Base-by-base conservation (phyloP, 2,113 vertebrate genomes). In the Pangasianodon gigas region DNA sequence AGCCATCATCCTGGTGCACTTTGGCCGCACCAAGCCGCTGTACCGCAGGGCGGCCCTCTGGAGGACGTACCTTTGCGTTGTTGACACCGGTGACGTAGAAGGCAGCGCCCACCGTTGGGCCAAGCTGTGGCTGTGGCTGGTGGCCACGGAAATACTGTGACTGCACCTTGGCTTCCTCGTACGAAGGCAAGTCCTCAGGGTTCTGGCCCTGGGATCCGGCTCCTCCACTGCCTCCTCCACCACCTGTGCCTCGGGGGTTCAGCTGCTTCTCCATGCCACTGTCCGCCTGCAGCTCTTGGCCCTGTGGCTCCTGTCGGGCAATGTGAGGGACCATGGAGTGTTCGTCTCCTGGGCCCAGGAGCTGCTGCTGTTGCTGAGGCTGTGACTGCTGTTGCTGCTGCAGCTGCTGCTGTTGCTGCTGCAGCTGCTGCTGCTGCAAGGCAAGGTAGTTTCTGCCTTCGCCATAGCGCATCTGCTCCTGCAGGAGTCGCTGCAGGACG, bases 161-260 rank as follows among this genome's bases (percentile, higher is more conserved):
- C 95, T 99, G 98, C 16, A 99, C 98, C 94, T 99, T 99, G 92
- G 98, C 98, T 94, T 99, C 98, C 94, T 99, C 98, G 0, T 99
- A 99, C 8, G 97, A 97, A 0, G 98, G 98, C 48, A 99, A 97
- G 91, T 99, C 98, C 93, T 99, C 98, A 0, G 96, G 96, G 94
- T 96, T 98, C 32, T 94, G 97, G 81, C 97, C 97, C 77, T 94
- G 94, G 94, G 97, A 96, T 94, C 90, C 92, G 13, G 92, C 97
- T 91, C 94, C 83, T 94, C 96, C 44, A 95, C 95, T 94, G 96
- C 97, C 92, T 95, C 97, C 95, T 94, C 91, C 92, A 14, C 84
- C 90, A 37, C 93, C 93, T 0, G 21, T 21, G 7, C 90, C 92
- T 65, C 97, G 95, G 1, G 95, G 93, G 24, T 97, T 96, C 19